Evolutionary conservation across 2,888 invertebrate genomes (phyloP).

Genomic region (Sphaerophoria taeniata): DNA sequence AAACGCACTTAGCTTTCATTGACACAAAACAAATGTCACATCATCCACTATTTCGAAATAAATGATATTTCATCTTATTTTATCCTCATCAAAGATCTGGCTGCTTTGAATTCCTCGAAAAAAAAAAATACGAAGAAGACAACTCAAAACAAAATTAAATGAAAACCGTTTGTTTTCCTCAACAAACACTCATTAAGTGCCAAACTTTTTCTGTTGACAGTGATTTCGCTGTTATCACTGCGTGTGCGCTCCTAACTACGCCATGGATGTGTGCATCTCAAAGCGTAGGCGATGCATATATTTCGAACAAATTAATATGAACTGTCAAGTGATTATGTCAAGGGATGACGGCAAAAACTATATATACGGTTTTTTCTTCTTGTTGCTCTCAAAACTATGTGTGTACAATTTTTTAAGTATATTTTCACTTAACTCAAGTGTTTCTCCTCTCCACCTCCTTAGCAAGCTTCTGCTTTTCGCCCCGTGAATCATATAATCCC

Average conservation of each 20-base stretch:
- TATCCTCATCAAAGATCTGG: conserved; percentile 18
- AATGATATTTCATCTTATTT: conserved; percentile 29
- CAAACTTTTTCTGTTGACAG: conserved; percentile 69
- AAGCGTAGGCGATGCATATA: too few species aligned
- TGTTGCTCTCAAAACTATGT: conserved; percentile 28
- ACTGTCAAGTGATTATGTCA: neutral
- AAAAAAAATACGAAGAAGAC: conserved; percentile 18
- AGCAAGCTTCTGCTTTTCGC: conserved; percentile 33
- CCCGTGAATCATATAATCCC: too few species aligned
- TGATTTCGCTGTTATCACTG: conserved; percentile 61
- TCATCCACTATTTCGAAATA: neutral
- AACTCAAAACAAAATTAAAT: conserved; percentile 3
- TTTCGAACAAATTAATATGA: too few species aligned
- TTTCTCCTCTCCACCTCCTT: conserved; percentile 49
- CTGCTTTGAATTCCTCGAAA: conserved; percentile 46
- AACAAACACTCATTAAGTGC: conserved; percentile 65
- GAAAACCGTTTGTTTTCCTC: conserved; percentile 50
- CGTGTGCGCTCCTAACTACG: neutral
- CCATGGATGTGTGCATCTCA: conserved; percentile 39
- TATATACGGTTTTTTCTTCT: conserved; percentile 24
- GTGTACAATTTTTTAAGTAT: conserved; percentile 49
- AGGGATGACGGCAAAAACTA: too few species aligned
- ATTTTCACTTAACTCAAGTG: conserved; percentile 68
- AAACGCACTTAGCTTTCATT: neutral
- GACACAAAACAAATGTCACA: conserved; percentile 46